Percentiles rank a stretch among this genome's conserved stretches.
Evolutionary conservation across 2,113 vertebrate genomes (phyloP).

Genomic region (Oplegnathus fasciatus): DNA sequence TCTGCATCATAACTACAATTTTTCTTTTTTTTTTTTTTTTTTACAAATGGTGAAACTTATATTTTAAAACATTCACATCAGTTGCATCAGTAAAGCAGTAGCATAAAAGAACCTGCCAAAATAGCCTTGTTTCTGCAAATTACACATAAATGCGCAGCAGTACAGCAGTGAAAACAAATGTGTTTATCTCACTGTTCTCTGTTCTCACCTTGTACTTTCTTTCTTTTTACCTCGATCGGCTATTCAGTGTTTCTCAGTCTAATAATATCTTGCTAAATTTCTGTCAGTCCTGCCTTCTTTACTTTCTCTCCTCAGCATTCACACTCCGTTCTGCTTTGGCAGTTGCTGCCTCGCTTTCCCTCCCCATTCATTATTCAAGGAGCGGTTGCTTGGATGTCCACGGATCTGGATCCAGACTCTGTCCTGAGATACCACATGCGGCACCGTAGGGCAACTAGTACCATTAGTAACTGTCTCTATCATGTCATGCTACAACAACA

Average conservation of each 20-base stretch:
- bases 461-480: conserved; percentile 57
- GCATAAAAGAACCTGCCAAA: background rate
- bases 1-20: background rate
- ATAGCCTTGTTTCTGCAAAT: background rate
- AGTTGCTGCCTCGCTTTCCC: conserved; percentile 46
- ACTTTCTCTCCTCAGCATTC: conserved; percentile 26
- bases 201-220: background rate
- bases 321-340: conserved; percentile 47
- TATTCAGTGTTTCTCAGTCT: conserved; percentile 7
- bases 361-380: conserved; percentile 70
- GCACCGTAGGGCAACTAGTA: conserved; percentile 17
- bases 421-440: conserved; percentile 40
- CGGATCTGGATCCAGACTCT: conserved; percentile 55
- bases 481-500: conserved; percentile 49
- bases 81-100: background rate
- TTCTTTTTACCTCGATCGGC: background rate
- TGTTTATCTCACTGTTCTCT: background rate
- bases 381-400: conserved; percentile 59
- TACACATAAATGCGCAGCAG: background rate
- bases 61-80: background rate
- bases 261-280: conserved; percentile 39
- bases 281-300: conserved; percentile 18
- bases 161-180: background rate
- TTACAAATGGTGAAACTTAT: background rate
- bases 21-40: too few species aligned